A percentile compares a stretch with the other conserved stretches of the same genome.
These are phyloP conservation scores for Plectropomus leopardus DNA, from an alignment of 2,113 vertebrate species.

Conservation along the genomic window DNA sequence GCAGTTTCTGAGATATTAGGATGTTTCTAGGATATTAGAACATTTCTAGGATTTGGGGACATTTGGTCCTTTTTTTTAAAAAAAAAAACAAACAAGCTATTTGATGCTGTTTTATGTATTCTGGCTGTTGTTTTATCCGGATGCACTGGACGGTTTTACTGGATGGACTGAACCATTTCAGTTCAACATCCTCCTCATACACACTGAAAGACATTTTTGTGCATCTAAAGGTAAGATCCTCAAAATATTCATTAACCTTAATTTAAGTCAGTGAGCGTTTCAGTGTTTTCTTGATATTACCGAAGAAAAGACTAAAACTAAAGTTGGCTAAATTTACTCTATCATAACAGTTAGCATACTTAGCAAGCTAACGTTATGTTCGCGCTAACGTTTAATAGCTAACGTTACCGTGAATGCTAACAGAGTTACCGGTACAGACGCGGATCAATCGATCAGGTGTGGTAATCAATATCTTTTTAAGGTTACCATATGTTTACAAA, in stretches of 20 bases:
- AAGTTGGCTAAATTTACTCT: background rate
- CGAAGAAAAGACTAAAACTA: background rate
- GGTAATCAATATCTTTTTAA: background rate
- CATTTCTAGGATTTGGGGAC: no score
- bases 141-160: background rate
- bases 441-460: no score
- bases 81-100: no score
- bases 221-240: background rate
- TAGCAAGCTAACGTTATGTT: background rate
- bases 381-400: background rate
- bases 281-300: background rate
- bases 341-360: background rate
- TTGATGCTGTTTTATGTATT: no score
- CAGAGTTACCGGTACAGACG: background rate
- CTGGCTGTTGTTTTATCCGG: background rate
- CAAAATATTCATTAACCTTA: background rate
- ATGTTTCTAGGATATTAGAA: no score
- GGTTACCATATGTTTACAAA: background rate
- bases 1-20: no score
- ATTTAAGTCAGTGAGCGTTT: background rate
- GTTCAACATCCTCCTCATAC: background rate
- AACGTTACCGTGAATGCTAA: background rate
- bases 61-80: no score
- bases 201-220: background rate
- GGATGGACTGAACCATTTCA: background rate